Base-by-base conservation (phyloP, 2,888 invertebrate species). In the Pterobdella sp. region DNA sequence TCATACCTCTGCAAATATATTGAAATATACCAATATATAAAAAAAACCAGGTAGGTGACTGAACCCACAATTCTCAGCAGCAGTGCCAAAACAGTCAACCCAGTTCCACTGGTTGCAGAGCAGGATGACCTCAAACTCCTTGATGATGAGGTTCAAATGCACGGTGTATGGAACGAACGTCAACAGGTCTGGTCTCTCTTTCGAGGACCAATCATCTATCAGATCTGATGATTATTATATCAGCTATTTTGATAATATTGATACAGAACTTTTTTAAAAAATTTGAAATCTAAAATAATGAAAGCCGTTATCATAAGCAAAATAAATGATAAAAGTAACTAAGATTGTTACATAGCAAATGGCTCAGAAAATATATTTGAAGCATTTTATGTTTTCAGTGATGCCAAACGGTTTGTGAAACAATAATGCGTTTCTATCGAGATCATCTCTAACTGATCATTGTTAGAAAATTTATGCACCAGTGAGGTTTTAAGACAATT, bases 131-230 rank as follows among this genome's bases (percentile, higher is more conserved):
- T 98, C 95, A 84, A 96, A 95, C 84, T 96, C 94, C 83, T 96
- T 94, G 32, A 95, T 85, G 10, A 92, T 87, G 75, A 97, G 86
- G 75, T 90, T 91, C 80, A 98, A 91, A 81, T 92, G 90, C 91
- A 94, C 96, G 0, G 94, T 94, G 84, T 95, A 98, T 0, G 98
- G 98, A 72, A 97, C 91, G 85, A 97, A 98, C 81, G 91, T 90
- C 73, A 93, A 87, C 72, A 98, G 88, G 83, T 98, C 97, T 0
- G 96, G 93, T n/a, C 82, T 79, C 22, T 82, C 79, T 73, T 84
- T 82, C 22, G 91, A 88, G 7, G 91, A 89, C 87, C 97, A 96
- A 82, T 98, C 97, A 80, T 94, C 93, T 34, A 95, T 90, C 81
- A 98, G 87, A 86, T 95, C 96, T 84, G 76, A 14, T 75, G 22